Evolutionary conservation across 2,888 invertebrate genomes (phyloP).

Genomic region (Cryptus viduatorius): DNA sequence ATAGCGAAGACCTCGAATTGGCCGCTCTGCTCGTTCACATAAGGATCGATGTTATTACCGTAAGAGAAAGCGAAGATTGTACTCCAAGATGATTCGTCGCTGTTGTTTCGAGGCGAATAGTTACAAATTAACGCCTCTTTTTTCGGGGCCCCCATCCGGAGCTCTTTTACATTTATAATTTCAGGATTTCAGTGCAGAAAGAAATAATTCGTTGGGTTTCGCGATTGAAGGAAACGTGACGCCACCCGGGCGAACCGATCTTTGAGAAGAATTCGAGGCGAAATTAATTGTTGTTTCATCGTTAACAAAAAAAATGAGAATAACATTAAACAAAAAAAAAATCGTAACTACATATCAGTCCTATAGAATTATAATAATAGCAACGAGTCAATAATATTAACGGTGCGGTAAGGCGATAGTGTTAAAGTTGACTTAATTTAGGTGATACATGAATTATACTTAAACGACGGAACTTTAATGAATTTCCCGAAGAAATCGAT

Average conservation of each 20-base stretch:
- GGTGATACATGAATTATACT: slow-evolving; percentile 52
- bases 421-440: slow-evolving; percentile 57
- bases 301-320: slow-evolving; percentile 1
- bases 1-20: slow-evolving; percentile 96
- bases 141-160: background rate
- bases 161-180: slow-evolving; percentile 34
- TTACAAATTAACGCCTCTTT: background rate
- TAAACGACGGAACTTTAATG: slow-evolving; percentile 32
- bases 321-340: background rate
- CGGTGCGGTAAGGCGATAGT: slow-evolving; percentile 30
- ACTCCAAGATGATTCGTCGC: slow-evolving; percentile 15
- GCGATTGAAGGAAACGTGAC: slow-evolving; percentile 47
- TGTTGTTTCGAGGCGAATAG: background rate
- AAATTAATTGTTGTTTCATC: slow-evolving; percentile 44
- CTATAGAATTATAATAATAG: slow-evolving; percentile 45
- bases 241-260: slow-evolving; percentile 26
- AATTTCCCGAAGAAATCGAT: background rate
- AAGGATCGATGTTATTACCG: slow-evolving; percentile 86
- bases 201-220: slow-evolving; percentile 25
- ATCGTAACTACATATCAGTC: slow-evolving; percentile 53
- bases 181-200: slow-evolving; percentile 48
- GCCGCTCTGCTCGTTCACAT: slow-evolving; percentile 95
- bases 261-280: slow-evolving; percentile 35
- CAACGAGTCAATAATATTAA: slow-evolving; percentile 64
- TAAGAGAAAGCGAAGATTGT: slow-evolving; percentile 59